Conservation (phyloP, 2,113 vertebrate species). For the Acanthochromis polyacanthus region DNA sequence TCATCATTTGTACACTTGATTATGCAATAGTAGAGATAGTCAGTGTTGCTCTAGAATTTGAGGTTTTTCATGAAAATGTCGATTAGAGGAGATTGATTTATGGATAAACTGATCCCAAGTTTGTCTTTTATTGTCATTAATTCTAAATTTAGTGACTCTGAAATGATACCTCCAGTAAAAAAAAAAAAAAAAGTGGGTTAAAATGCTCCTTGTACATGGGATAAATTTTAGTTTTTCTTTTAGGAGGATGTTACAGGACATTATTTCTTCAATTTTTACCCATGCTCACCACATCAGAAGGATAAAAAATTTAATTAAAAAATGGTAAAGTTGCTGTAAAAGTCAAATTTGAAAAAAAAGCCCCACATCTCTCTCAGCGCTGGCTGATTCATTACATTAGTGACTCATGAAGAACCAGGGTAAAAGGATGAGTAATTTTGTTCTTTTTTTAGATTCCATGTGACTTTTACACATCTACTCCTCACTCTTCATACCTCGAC, state of each 20-base stretch:
- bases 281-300: neutral
- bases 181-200: neutral
- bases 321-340: neutral
- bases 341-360: neutral
- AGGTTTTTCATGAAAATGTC: conserved; percentile 5
- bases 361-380: neutral
- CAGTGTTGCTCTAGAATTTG: neutral
- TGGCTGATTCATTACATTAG: conserved; percentile 23
- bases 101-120: neutral
- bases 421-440: conserved; percentile 7
- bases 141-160: neutral
- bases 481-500: conserved; percentile 12
- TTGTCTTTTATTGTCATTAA: neutral
- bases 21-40: conserved; percentile 3
- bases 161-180: neutral
- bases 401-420: conserved; percentile 11
- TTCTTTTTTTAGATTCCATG: neutral
- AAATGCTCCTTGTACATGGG: neutral
- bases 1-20: conserved; percentile 5
- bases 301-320: conserved; percentile 26
- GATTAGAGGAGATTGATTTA: neutral
- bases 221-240: neutral
- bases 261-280: conserved; percentile 7
- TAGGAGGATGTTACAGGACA: neutral
- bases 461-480: conserved; percentile 5